These are phyloP conservation scores for Heliconius aoede DNA, from an alignment of 2,888 invertebrate genomes.

Conservation along the genomic window DNA sequence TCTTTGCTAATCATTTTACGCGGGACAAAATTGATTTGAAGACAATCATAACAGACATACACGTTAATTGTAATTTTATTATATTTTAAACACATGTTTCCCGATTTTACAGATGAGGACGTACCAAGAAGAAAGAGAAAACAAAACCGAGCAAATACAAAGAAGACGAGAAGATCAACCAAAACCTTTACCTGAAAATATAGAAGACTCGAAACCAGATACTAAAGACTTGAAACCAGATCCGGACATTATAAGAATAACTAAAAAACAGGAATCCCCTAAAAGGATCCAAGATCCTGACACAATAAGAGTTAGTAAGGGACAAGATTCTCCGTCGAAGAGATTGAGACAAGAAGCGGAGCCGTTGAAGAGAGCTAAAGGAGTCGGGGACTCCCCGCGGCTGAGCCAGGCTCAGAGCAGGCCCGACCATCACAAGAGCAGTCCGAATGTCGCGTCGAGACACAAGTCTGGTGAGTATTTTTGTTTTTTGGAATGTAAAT, in stretches of 20 bases:
- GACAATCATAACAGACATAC: background rate
- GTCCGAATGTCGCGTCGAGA: slow-evolving; percentile 84
- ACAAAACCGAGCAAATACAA: slow-evolving; percentile 59
- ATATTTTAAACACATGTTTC: background rate
- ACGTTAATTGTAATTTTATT: background rate
- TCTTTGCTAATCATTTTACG: no score
- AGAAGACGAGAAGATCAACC: slow-evolving; percentile 57
- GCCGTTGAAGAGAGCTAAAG: slow-evolving; percentile 75
- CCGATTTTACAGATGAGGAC: slow-evolving; percentile 62
- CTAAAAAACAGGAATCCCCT: slow-evolving; percentile 71
- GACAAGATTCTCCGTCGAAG: slow-evolving; percentile 76
- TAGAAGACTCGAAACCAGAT: slow-evolving; percentile 53
- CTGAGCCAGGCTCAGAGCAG: slow-evolving; percentile 67
- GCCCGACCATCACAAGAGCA: slow-evolving; percentile 85
- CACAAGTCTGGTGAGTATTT: slow-evolving; percentile 68
- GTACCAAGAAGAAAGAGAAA: slow-evolving; percentile 68
- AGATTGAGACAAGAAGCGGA: slow-evolving; percentile 77
- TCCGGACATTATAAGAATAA: slow-evolving; percentile 74
- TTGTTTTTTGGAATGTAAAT: background rate
- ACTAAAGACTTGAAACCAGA: slow-evolving; percentile 70
- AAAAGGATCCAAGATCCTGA: slow-evolving; percentile 68
- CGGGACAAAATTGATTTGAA: no score
- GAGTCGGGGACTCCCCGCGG: slow-evolving; percentile 71
- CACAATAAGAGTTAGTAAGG: slow-evolving; percentile 69
- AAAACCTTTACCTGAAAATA: slow-evolving; percentile 42